Percentiles rank a stretch among this genome's conserved stretches.
Conservation (phyloP, 2,113 vertebrate species). For the Pseudorasbora parva region DNA sequence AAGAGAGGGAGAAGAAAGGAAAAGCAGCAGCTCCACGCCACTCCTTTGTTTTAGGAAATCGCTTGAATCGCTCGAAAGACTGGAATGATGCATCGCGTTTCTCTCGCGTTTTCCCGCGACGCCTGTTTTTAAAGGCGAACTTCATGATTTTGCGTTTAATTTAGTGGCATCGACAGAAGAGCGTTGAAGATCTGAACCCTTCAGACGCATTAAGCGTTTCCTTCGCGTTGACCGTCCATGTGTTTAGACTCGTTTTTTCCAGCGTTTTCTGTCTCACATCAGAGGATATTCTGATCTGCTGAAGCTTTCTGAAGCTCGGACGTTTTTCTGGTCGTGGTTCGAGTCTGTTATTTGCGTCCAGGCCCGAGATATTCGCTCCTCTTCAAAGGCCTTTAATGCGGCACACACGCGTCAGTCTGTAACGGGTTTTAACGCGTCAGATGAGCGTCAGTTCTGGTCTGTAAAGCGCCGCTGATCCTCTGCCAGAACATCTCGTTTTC, state of each 20-base stretch:
- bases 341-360: slow-evolving; percentile 18
- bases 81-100: slow-evolving; percentile 70
- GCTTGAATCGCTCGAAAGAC: slow-evolving; percentile 61
- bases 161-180: not conserved
- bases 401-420: slow-evolving; percentile 21
- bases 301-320: not conserved
- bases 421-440: slow-evolving; percentile 44
- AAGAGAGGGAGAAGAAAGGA: slow-evolving; percentile 64
- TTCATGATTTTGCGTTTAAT: not conserved
- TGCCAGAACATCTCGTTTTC: not conserved
- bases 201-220: slow-evolving; percentile 17
- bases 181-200: not conserved
- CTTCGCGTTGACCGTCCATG: not conserved
- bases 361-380: slow-evolving; percentile 28
- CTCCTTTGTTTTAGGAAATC: slow-evolving; percentile 61
- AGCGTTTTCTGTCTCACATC: not conserved
- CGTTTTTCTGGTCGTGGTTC: not conserved
- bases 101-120: slow-evolving; percentile 69
- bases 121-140: slow-evolving; percentile 61
- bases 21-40: slow-evolving; percentile 53
- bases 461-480: slow-evolving; percentile 15
- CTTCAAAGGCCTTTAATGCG: slow-evolving; percentile 45
- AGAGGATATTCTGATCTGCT: not conserved
- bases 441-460: slow-evolving; percentile 24
- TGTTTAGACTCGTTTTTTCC: not conserved